Percentiles rank a stretch among this genome's conserved stretches.
phyloP scores from a whole-genome alignment of 2,888 invertebrate genomes.

The Pristionchus entomophagus region DNA sequence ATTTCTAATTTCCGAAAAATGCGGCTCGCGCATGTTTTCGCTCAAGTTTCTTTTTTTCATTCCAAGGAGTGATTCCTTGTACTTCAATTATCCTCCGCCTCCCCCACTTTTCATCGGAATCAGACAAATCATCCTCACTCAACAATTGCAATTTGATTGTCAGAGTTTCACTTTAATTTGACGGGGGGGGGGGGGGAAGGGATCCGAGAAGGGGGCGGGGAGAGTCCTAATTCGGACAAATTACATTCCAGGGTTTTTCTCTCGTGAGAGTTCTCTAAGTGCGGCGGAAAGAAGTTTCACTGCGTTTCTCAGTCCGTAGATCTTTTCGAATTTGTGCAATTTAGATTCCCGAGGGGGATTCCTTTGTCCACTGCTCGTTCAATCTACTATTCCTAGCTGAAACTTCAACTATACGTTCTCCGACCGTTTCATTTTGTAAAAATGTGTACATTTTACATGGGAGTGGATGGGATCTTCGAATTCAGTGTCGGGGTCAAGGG shows the following conservation, averaged over 20 bases:
- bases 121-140: not conserved
- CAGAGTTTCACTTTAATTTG: not conserved
- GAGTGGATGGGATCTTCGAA: too few species aligned
- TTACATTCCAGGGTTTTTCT: not conserved
- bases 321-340: slow-evolving; percentile 5
- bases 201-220: not conserved
- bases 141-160: not conserved
- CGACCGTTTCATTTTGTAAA: too few species aligned
- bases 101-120: not conserved
- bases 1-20: too few species aligned
- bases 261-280: slow-evolving; percentile 23
- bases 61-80: too few species aligned
- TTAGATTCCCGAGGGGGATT: not conserved
- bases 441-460: too few species aligned
- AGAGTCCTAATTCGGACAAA: slow-evolving; percentile 7
- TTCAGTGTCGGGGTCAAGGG: too few species aligned
- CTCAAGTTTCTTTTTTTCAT: not conserved
- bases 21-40: not conserved
- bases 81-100: not conserved
- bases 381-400: not conserved
- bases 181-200: not conserved
- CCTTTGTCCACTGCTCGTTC: not conserved
- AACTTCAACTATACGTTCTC: too few species aligned
- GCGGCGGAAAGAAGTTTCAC: not conserved
- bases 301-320: not conserved